Base-by-base conservation (phyloP, 2,113 vertebrate genomes). In the Neofelis nebulosa region DNA sequence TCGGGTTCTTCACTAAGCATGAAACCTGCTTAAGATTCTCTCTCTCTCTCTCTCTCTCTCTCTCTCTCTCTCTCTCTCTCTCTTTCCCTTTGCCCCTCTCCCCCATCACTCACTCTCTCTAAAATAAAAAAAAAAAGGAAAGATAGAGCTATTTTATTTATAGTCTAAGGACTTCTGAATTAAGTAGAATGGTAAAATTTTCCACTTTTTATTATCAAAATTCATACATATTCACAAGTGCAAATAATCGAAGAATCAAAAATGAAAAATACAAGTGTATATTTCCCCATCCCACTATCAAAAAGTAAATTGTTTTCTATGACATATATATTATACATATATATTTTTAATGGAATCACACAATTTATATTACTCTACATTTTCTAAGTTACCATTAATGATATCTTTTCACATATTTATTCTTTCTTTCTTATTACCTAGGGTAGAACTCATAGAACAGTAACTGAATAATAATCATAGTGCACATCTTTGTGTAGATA, bases 161-260 rank as follows among this genome's bases (percentile, higher is more conserved):
- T n/a, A 63, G 25, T 25, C 66, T 52, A 78, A 69, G 57, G 16
- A 3, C 6, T 89, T 90, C 89, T 91, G 45, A 65, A 7, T 38
- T 84, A 65, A 61, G 13, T 41, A 85, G 5, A 95, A 1, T 33
- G 68, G 10, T n/a, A 80, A 7, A 93, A 1, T 33, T 93, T 87
- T 57, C 21, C 18, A 93, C 66, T 90, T 68, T 73, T 96, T 91
- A 90, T 93, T 52, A 69, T n/a, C 57, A 92, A 93, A 97, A 82
- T 94, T 55, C 61, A 73, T 78, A 68, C 48, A 61, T 94, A 38
- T 50, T 79, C 78, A 68, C 89, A 63, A 89, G 23, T 55, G 61
- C 45, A 88, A 86, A 92, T 57, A 76, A 52, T 7, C 79, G 19
- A 85, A 50, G n/a, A 81, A 66, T 25, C 86, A n/a, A 79, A 83